A percentile compares a stretch with the other conserved stretches of the same genome.
Conservation (phyloP, 2,113 vertebrate genomes). For the Phylloscopus trochiloides region DNA sequence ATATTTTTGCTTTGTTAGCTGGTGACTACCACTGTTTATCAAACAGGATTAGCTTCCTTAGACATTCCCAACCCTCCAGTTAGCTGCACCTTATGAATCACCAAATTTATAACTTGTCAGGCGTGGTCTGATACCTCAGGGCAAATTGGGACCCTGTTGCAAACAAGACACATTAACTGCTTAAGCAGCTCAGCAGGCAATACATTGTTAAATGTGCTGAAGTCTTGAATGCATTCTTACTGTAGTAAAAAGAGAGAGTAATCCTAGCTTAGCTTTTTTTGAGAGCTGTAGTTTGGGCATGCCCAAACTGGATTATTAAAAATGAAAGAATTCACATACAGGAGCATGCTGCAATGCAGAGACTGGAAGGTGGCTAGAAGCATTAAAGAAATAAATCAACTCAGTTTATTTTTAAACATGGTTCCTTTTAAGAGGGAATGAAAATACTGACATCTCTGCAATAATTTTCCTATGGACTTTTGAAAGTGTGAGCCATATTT, state of each 20-base stretch:
- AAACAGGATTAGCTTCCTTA: background rate
- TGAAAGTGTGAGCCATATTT: background rate
- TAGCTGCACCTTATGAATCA: constrained; percentile 22
- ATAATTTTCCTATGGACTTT: background rate
- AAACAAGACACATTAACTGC: background rate
- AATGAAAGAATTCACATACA: background rate
- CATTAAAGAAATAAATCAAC: background rate
- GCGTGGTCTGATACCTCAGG: background rate
- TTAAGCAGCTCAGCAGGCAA: background rate
- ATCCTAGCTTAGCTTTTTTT: background rate
- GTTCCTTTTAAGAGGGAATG: background rate
- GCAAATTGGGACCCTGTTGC: background rate
- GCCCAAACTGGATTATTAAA: background rate
- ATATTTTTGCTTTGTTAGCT: background rate
- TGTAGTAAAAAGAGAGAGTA: background rate
- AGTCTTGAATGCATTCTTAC: background rate
- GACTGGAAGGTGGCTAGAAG: background rate
- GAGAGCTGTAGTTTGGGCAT: background rate
- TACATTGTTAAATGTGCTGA: background rate
- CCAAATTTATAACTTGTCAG: constrained; percentile 14
- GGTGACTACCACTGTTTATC: background rate
- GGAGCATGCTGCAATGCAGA: background rate
- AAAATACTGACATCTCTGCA: background rate
- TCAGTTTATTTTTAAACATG: background rate
- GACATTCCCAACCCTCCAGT: background rate